Conservation (phyloP, 2,888 invertebrate species). For the Acleris holmiana region DNA sequence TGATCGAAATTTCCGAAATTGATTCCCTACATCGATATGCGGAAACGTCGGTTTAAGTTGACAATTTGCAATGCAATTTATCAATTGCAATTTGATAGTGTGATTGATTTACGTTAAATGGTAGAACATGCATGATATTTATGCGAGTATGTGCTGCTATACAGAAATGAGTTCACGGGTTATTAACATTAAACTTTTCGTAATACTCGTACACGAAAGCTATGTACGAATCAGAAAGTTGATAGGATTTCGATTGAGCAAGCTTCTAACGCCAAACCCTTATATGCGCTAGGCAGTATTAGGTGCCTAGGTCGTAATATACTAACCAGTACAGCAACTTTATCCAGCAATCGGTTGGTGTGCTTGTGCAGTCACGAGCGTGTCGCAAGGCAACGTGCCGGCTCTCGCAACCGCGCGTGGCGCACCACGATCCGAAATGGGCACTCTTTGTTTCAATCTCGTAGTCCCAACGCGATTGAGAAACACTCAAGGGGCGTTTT, state of each 20-base stretch:
- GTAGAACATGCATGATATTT: too few relatives aligned
- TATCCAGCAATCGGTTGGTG: constrained; percentile 14
- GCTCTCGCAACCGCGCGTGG: constrained; percentile 13
- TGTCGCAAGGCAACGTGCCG: constrained; percentile 56
- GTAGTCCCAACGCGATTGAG: constrained; percentile 7
- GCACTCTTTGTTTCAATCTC: constrained; percentile 53
- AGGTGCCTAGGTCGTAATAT: constrained; percentile 2
- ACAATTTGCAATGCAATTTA: neutral
- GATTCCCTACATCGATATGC: constrained; percentile 8
- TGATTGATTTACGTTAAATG: too few relatives aligned
- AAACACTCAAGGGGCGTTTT: constrained; percentile 2
- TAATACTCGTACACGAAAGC: neutral
- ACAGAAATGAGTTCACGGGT: too few relatives aligned
- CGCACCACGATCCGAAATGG: constrained; percentile 54
- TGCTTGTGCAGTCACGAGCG: constrained; percentile 56
- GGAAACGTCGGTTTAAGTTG: neutral
- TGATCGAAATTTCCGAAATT: constrained; percentile 10
- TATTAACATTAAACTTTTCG: too few relatives aligned
- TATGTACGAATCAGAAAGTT: neutral
- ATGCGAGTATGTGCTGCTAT: too few relatives aligned
- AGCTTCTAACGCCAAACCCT: constrained; percentile 5
- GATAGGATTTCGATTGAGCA: neutral
- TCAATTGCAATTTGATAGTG: too few relatives aligned
- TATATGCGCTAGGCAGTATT: constrained; percentile 1
- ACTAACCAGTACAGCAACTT: constrained; percentile 3